Conservation (phyloP, 2,113 vertebrate species). For the Erythrocercus mccallii region DNA sequence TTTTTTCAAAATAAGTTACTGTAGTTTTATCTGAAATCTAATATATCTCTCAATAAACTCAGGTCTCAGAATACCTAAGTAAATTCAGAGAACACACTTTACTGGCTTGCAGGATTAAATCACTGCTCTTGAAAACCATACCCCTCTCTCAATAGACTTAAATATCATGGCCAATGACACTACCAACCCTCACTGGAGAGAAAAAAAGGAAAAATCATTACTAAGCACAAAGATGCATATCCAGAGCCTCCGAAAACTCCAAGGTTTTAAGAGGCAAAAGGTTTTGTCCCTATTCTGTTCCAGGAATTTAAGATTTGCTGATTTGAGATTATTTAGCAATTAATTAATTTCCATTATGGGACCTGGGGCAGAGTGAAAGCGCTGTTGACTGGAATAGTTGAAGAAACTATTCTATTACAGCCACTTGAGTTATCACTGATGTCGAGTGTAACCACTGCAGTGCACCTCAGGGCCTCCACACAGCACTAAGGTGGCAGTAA, state of each 20-base stretch:
- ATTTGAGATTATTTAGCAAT: background rate
- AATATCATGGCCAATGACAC: background rate
- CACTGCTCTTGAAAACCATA: background rate
- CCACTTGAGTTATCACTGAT: background rate
- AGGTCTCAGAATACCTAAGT: background rate
- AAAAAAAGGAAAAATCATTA: background rate
- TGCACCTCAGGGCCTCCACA: background rate
- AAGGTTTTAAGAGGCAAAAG: background rate
- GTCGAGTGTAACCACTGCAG: accelerated
- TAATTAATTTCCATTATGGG: accelerated
- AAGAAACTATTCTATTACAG: background rate
- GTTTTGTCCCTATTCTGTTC: background rate
- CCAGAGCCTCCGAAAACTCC: background rate
- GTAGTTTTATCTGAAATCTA: background rate
- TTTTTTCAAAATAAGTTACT: background rate
- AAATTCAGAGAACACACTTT: background rate
- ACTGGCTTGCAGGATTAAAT: background rate
- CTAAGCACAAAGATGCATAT: background rate
- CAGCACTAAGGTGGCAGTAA: background rate
- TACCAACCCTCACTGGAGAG: background rate
- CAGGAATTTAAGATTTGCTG: background rate
- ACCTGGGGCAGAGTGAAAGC: background rate
- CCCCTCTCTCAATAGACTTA: background rate
- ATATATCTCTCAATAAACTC: background rate
- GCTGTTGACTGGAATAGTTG: background rate